Evolutionary conservation across 2,888 invertebrate species (phyloP), one percentile per base, ranked within the genome.

Genomic region (Rambutsinella grinnellia): DNA sequence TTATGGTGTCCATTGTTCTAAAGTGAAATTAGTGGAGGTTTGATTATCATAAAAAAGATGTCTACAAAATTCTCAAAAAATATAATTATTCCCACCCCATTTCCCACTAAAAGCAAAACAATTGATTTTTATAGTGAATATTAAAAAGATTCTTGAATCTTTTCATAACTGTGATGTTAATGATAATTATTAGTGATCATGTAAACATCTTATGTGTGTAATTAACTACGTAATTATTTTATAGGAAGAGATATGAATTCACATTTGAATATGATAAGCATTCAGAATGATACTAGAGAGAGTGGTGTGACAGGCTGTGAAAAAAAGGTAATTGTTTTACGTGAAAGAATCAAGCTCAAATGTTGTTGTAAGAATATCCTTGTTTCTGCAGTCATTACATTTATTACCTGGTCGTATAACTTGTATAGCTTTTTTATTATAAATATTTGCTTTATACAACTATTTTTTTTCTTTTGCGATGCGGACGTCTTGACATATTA

Each of bases 291-390:
- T 13, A 36, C 36, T 13, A 36, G 69, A 70, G 69, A 76, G 69
- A 76, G 76, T 76, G 65, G 76, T 58, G 65, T 70, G 76, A 76
- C 76, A 63, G 66, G 70, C 54, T 66, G 3, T 36, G 53, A 53
- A 70, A 21, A 60, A 51, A 21, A 54, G 24, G 36, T 23, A 47
- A 49, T 65, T 51, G 53, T 46, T 21, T 24, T 54, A 56, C 47
- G 54, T 47, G 49, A 60, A 62, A 56, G 47, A 68, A 57, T 75
- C 62, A 75, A 58, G 68, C 75, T 62, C 57, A 36, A 13, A 36
- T 36, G 13, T 36, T 36, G 5, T 36, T 36, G 36, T 13, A 36
- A 36, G 36, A 36, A 36, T 36, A 36, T 36, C 36, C 36, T 36
- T 36, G 36, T 36, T 36, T 36, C 36, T 36, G 5, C 13, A 13